Evolutionary conservation across 2,113 vertebrate genomes (phyloP).

Genomic region (Chauna torquata): DNA sequence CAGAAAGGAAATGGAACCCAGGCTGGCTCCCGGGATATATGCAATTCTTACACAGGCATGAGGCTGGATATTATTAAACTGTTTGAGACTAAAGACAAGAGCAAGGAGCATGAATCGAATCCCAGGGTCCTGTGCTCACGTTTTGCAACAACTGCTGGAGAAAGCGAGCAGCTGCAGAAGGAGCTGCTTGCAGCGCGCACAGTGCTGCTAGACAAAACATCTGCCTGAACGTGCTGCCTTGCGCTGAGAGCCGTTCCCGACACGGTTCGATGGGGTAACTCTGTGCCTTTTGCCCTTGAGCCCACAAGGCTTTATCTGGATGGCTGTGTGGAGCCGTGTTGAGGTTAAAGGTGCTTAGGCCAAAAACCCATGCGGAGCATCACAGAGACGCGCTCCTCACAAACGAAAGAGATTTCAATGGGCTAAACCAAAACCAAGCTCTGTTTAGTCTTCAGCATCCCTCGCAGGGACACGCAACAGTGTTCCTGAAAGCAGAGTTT

Average conservation of each 20-base stretch:
- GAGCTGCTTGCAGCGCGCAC: neutral
- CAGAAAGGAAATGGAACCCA: neutral
- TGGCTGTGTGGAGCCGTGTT: accelerated
- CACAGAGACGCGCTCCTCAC: accelerated
- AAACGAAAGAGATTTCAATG: neutral
- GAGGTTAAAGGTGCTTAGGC: neutral
- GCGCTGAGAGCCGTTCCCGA: neutral
- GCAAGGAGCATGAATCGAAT: neutral
- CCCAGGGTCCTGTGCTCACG: neutral
- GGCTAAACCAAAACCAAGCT: neutral
- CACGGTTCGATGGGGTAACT: neutral
- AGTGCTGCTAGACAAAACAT: accelerated
- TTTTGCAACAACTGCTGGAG: neutral
- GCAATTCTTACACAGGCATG: neutral
- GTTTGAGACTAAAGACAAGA: too few species aligned
- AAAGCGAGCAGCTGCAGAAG: neutral
- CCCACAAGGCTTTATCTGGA: neutral
- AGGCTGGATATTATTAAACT: neutral
- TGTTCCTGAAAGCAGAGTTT: neutral
- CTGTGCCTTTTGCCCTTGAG: neutral
- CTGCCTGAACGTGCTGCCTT: neutral
- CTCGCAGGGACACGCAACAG: neutral
- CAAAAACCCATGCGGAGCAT: neutral
- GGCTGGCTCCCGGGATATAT: neutral
- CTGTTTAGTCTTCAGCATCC: neutral